Evolutionary conservation across 23 tunicate species (phyloP).

Genomic region (Styela clava): DNA sequence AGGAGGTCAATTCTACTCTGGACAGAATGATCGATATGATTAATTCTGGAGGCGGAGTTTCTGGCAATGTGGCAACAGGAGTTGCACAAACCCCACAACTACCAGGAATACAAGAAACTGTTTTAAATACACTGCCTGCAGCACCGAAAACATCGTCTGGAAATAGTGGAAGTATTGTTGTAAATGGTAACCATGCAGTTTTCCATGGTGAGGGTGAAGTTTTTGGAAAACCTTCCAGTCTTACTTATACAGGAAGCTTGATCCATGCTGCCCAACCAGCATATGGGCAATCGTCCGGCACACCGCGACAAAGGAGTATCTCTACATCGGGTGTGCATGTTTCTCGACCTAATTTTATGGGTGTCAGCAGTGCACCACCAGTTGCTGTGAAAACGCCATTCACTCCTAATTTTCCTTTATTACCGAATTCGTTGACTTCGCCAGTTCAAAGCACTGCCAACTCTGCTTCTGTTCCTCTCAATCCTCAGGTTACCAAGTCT

Average conservation of each 20-base stretch:
- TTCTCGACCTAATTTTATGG: background rate
- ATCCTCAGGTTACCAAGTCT: background rate
- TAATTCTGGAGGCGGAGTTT: slow-evolving; percentile 10
- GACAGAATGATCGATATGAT: slow-evolving; percentile 14
- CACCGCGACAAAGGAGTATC: slow-evolving; percentile 6
- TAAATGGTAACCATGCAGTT: slow-evolving; percentile 3
- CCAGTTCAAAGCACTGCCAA: background rate
- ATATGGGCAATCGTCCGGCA: background rate
- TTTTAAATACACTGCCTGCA: background rate
- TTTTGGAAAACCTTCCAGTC: background rate
- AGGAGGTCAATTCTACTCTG: slow-evolving; percentile 16
- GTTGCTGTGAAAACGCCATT: background rate
- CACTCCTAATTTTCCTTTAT: background rate
- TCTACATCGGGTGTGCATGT: background rate
- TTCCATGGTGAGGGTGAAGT: background rate
- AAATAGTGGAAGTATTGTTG: slow-evolving; percentile 10
- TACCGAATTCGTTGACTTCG: background rate
- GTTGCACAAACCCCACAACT: background rate
- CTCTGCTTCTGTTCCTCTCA: background rate
- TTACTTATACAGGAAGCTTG: background rate
- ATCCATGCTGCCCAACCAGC: background rate
- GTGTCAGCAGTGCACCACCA: background rate
- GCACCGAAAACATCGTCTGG: background rate
- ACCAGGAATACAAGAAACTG: background rate
- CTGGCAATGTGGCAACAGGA: background rate